phyloP scores from a whole-genome alignment of 2,797 vertebrate genomes.

The Micromesistius poutassou region DNA sequence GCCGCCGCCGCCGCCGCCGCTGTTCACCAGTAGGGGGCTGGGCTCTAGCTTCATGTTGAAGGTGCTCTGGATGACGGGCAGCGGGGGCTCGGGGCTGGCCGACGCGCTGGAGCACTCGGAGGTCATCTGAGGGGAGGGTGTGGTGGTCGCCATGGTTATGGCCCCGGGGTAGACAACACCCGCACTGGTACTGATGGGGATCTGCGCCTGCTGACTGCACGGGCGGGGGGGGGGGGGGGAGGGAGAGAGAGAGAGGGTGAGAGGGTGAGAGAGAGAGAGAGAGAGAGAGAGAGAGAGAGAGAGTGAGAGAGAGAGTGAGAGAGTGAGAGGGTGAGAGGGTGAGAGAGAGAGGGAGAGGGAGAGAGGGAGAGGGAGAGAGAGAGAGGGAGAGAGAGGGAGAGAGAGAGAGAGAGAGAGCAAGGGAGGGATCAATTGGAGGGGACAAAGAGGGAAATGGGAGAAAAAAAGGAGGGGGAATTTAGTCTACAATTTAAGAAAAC shows the following conservation, averaged over 20 bases:
- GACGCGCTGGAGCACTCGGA: slow-evolving; percentile 99
- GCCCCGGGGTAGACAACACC: slow-evolving; percentile 96
- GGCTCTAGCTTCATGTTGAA: slow-evolving; percentile 95
- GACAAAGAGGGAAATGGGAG: not conserved
- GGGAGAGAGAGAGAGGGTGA: not conserved
- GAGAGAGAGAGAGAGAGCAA: not conserved
- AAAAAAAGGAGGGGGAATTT: not conserved
- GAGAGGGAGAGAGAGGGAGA: not conserved
- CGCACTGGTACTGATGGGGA: slow-evolving; percentile 92
- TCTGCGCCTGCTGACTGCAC: slow-evolving; percentile 88
- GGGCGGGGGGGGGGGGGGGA: slow-evolving; percentile 12
- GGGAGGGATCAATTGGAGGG: not conserved
- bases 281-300: too few species aligned
- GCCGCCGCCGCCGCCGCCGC: too few species aligned
- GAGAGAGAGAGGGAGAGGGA: not conserved
- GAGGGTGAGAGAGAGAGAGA: not conserved
- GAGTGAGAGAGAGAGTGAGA: slow-evolving; percentile 6
- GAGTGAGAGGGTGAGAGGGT: not conserved
- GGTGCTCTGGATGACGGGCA: slow-evolving; percentile 98
- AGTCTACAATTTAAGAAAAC: not conserved
- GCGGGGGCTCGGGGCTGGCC: slow-evolving; percentile 93
- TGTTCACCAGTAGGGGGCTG: slow-evolving; percentile 75
- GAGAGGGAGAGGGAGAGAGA: not conserved
- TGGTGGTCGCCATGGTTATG: slow-evolving; percentile 93
- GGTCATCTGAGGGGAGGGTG: slow-evolving; percentile 97